Evolutionary conservation across 2,113 vertebrate genomes (phyloP), one percentile per base, ranked within the genome.

Genomic region (Proteles cristata): DNA sequence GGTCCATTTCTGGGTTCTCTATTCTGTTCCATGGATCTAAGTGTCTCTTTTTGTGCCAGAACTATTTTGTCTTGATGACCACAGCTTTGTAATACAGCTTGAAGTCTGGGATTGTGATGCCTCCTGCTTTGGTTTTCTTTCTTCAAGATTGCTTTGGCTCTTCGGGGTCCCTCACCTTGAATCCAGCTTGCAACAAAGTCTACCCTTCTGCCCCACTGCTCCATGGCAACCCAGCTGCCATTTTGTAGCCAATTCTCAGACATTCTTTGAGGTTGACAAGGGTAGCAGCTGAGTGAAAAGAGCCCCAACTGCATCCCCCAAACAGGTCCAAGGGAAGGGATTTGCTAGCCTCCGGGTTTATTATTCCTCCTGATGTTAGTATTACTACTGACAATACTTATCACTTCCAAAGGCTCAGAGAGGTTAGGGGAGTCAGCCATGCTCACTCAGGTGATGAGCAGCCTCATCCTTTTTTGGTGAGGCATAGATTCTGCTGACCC

Each of bases 311-410:
- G 25, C 25, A 26, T 45, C 11, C 31, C 31, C 10, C n/a, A 50
- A 19, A 35, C 26, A 71, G 80, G 80, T 55, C 39, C 25, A 11
- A 19, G 53, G 19, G 25, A 17, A 43, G 74, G 21, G 69, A 1
- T 12, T n/a, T 23, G 0, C 15, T 1, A 0, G 83, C 63, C 61
- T 31, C 65, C 4, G 35, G 48, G 35, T 33, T 26, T 19, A 31
- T 39, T 7, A 7, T 14, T 21, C 21, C 33, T 82, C 43, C 11
- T 14, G 45, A 14, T 31, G 23, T n/a, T 35, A 23, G 39, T 17
- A 0, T 17, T 1, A 19, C 77, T 61, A 1, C 69, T 58, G 65
- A 9, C 3, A 1, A 3, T 1, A 17, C 26, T 28, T 11, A 1
- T 39, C 53, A 3, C 43, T 61, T 69, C 10, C 1, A 19, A 88